Evolutionary conservation across 2,888 invertebrate species (phyloP).

Genomic region (Yponomeuta sedellus): DNA sequence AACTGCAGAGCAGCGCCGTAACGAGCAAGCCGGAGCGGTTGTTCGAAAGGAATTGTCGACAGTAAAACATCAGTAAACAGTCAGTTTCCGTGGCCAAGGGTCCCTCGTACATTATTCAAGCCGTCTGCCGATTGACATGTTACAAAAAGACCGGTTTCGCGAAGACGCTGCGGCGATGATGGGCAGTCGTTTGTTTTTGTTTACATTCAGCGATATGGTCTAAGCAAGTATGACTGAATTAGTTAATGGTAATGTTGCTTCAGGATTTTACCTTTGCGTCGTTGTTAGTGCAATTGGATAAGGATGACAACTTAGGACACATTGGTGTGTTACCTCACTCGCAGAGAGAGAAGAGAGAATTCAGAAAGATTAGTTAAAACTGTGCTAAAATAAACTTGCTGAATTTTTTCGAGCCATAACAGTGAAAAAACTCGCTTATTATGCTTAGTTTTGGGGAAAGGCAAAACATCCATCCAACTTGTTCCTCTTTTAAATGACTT

Average conservation of each 20-base stretch:
- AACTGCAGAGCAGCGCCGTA: constrained; percentile 2
- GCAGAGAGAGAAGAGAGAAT: no score
- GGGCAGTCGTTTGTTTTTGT: background rate
- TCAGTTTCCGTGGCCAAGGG: constrained; percentile 11
- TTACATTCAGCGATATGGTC: background rate
- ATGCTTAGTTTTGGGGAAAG: no score
- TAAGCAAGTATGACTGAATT: background rate
- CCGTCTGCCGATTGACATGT: constrained; percentile 29
- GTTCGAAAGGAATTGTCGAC: constrained; percentile 8
- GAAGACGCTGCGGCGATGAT: constrained; percentile 11
- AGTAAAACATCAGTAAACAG: constrained; percentile 17
- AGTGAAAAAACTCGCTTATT: no score
- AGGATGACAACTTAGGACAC: no score
- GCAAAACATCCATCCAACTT: no score
- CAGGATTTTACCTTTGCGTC: no score
- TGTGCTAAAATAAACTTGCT: no score
- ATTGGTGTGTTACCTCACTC: no score
- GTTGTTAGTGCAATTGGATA: no score
- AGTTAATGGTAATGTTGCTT: background rate
- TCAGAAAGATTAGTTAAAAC: no score
- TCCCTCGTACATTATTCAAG: constrained; percentile 23
- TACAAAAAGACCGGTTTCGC: constrained; percentile 18
- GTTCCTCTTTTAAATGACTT: no score
- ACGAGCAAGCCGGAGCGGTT: constrained; percentile 12
- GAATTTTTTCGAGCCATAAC: no score